Base-by-base conservation (phyloP, 2,888 invertebrate species). In the Ischnus inquisitorius region DNA sequence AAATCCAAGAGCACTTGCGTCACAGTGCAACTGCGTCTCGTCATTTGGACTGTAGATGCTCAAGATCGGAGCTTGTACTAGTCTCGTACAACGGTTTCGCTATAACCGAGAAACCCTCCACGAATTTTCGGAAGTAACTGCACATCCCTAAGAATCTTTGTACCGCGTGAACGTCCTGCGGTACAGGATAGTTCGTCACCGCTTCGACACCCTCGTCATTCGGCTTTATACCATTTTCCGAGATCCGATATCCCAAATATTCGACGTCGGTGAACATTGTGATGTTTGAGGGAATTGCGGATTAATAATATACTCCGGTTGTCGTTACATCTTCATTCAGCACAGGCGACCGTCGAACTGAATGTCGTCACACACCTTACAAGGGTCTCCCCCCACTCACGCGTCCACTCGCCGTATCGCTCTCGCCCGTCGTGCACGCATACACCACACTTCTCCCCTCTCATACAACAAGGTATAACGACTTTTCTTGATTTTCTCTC, bases 11-110 rank as follows among this genome's bases (percentile, higher is more conserved):
- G 43, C 43, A 14, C 43, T 43, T 10, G 43, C 43, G 43, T 43
- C 43, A 14, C 43, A 43, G 43, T 43, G 43, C 43, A 43, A 43
- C 43, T 43, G 43, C 2, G 43, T 43, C 14, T 43, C 43, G 43
- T 43, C 43, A 14, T 43, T 43, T 43, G 43, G 43, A 43, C 43
- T 43, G 10, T 43, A 43, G 10, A 43, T 43, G 14, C 43, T 43
- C 43, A 43, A 43, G 14, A 43, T 43, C 43, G 43, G 43, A 10
- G 43, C 10, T 10, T 43, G 43, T 14, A 43, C 43, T 43, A 43
- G 2, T 43, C 10, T 91, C 87, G 69, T 90, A 88, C 12, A 92
- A 67, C 0, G 91, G 90, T 65, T 88, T 88, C 8, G 91, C 90
- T 34, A 88, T 80, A 34, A 48, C 43, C 71, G 71, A 85, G 82